Evolutionary conservation across 2,888 invertebrate genomes (phyloP).

Genomic region (Tortricodes alternella): DNA sequence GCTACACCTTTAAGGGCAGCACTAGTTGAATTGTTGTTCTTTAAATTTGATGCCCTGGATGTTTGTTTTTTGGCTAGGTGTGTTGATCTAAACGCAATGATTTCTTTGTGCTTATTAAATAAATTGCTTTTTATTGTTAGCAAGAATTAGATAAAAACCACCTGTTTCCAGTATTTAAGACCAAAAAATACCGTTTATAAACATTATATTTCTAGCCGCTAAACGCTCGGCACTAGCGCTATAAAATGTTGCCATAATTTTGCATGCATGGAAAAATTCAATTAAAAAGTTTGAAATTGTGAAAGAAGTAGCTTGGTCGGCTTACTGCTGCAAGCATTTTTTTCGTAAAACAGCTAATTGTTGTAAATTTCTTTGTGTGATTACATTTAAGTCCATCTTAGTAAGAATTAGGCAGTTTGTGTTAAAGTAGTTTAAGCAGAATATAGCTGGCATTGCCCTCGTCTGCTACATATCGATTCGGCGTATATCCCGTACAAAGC

Average conservation of each 20-base stretch:
- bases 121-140: too few species aligned
- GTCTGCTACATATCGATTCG: slow-evolving; percentile 24
- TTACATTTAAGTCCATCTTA: slow-evolving; percentile 1
- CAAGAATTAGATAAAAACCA: too few species aligned
- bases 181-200: too few species aligned
- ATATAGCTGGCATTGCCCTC: background rate
- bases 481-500: slow-evolving; percentile 45
- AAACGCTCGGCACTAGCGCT: background rate
- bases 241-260: background rate
- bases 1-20: too few species aligned
- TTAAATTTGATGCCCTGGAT: too few species aligned
- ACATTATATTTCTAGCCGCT: too few species aligned
- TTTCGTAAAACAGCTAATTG: slow-evolving; percentile 10
- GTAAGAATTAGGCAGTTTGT: slow-evolving; percentile 12
- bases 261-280: background rate
- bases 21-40: too few species aligned
- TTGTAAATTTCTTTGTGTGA: background rate
- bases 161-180: too few species aligned
- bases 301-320: slow-evolving; percentile 3
- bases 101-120: too few species aligned
- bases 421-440: slow-evolving; percentile 9
- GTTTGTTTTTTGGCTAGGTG: too few species aligned
- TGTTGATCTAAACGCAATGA: too few species aligned
- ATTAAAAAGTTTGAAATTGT: background rate
- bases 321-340: background rate